Conservation (phyloP, 2,113 vertebrate species). For the Emydocephalus ijimae region DNA sequence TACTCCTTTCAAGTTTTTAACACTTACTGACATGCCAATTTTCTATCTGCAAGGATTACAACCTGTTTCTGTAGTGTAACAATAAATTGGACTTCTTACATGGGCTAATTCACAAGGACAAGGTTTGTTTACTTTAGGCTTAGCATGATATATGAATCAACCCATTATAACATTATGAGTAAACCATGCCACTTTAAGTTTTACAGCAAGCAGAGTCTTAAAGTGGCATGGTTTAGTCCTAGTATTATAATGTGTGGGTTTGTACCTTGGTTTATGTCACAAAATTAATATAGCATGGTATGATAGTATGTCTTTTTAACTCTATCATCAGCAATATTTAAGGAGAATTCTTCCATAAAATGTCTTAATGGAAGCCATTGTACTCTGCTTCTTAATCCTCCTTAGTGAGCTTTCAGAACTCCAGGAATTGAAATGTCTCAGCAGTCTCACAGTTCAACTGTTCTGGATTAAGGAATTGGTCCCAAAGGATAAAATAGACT, state of each 20-base stretch:
- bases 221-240: not conserved
- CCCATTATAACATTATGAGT: not conserved
- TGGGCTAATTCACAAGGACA: not conserved
- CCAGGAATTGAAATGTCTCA: not conserved
- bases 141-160: not conserved
- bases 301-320: not conserved
- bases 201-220: not conserved
- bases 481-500: conserved; percentile 33
- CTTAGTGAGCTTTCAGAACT: not conserved
- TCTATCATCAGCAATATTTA: conserved; percentile 20
- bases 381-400: conserved; percentile 2
- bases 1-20: not conserved
- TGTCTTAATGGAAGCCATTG: not conserved
- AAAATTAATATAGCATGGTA: not conserved
- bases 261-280: not conserved
- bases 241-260: not conserved
- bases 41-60: not conserved
- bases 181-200: not conserved
- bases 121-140: not conserved
- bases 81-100: not conserved
- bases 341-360: conserved; percentile 11
- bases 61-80: not conserved
- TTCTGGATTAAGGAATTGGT: conserved; percentile 30
- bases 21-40: not conserved
- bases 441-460: conserved; percentile 24